Percentiles rank a stretch among this genome's conserved stretches.
Evolutionary conservation across 2,888 invertebrate genomes (phyloP).

Genomic region (Autographa gamma): DNA sequence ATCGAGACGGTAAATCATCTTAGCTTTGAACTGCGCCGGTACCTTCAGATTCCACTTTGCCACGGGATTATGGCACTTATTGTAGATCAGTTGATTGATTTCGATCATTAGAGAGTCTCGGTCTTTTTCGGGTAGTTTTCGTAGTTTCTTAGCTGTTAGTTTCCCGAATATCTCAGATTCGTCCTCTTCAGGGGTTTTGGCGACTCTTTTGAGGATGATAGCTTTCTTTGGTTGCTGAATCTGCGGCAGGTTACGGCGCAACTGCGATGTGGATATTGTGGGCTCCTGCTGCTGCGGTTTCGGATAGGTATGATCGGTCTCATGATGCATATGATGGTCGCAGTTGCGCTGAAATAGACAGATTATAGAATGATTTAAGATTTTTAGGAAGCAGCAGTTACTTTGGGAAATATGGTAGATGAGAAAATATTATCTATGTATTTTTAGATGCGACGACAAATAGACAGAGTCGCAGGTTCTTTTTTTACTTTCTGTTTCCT

Average conservation of each 20-base stretch:
- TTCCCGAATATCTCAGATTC: conserved; percentile 41
- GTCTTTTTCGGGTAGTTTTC: conserved; percentile 18
- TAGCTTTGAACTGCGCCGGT: not conserved
- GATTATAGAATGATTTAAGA: not conserved
- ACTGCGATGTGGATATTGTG: conserved; percentile 9
- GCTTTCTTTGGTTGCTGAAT: not conserved
- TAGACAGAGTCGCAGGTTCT: too few relatives aligned
- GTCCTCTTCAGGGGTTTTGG: conserved; percentile 13
- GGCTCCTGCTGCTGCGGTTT: conserved; percentile 22
- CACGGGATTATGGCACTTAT: not conserved
- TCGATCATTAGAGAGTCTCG: conserved; percentile 34
- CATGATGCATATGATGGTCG: not conserved
- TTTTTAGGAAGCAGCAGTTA: not conserved
- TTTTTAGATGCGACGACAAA: too few relatives aligned
- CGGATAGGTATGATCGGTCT: not conserved
- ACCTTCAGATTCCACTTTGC: not conserved
- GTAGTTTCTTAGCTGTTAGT: conserved; percentile 36
- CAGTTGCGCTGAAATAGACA: conserved; percentile 23
- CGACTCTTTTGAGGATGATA: conserved; percentile 27
- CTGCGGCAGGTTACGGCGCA: not conserved
- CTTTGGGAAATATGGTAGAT: too few relatives aligned
- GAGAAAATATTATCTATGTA: too few relatives aligned
- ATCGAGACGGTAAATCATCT: not conserved
- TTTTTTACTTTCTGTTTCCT: too few relatives aligned
- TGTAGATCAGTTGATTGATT: conserved; percentile 33